phyloP scores from a whole-genome alignment of 2,797 vertebrate genomes.

The Lacerta viridis region DNA sequence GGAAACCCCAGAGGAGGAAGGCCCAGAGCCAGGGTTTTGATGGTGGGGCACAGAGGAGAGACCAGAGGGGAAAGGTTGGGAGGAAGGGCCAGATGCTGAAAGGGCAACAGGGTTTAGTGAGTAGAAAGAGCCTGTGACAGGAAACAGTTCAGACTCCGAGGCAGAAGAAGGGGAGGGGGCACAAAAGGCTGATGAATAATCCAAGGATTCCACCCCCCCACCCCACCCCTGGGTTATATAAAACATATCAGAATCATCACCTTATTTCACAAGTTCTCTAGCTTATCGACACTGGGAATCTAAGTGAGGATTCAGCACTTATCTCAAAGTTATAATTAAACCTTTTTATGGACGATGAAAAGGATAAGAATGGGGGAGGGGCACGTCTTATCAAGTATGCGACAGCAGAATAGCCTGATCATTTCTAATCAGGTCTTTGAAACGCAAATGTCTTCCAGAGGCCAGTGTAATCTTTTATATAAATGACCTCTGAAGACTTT shows the following conservation, averaged over 20 bases:
- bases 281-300: not conserved
- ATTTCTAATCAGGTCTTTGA: slow-evolving; percentile 15
- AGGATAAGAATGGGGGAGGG: not conserved
- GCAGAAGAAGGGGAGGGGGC: no score
- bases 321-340: not conserved
- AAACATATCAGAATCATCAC: not conserved
- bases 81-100: no score
- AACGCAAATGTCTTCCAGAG: not conserved
- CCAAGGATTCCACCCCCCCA: no score
- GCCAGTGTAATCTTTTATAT: slow-evolving; percentile 3
- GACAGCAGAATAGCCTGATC: not conserved
- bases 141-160: no score
- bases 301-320: not conserved
- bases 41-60: no score
- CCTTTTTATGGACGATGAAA: not conserved
- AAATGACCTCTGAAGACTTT: slow-evolving; percentile 28
- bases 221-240: not conserved
- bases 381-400: rapidly evolving
- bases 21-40: no score
- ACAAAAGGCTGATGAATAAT: no score
- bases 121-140: no score
- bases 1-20: no score
- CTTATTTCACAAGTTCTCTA: not conserved
- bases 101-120: no score
- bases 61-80: no score